Percentiles rank a stretch among this genome's conserved stretches.
phyloP scores from a whole-genome alignment of 1,140 invertebrate species.

The Pissodes strobi region DNA sequence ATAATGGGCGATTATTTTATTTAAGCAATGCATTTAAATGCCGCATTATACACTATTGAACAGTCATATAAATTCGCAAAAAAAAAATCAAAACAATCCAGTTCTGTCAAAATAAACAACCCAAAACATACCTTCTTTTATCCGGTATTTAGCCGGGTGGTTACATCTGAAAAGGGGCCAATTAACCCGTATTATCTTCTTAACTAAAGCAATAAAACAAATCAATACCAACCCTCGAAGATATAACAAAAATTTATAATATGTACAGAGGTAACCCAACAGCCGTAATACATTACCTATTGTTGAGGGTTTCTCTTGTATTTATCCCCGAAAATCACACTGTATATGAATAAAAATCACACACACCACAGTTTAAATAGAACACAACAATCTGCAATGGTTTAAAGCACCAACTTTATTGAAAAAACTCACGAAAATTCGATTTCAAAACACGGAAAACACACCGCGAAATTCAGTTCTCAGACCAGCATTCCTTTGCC shows the following conservation, averaged over 20 bases:
- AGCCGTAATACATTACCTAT: constrained; percentile 20
- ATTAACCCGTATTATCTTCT: constrained; percentile 6
- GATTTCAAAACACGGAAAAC: constrained; percentile 32
- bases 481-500: constrained; percentile 51
- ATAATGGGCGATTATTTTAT: too few species aligned
- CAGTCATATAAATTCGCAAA: too few species aligned
- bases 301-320: constrained; percentile 4
- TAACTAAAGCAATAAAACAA: constrained; percentile 14
- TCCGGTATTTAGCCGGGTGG: background rate
- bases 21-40: too few species aligned
- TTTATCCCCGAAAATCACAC: constrained; percentile 19
- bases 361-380: constrained; percentile 7
- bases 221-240: constrained; percentile 1
- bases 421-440: constrained; percentile 18
- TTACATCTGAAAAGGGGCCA: background rate
- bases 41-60: too few species aligned
- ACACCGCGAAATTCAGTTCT: constrained; percentile 41
- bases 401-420: constrained; percentile 9
- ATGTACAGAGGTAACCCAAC: constrained; percentile 24
- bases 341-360: constrained; percentile 26
- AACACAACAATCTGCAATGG: background rate
- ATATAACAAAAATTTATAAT: constrained; percentile 17
- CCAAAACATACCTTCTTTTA: constrained; percentile 1
- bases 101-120: constrained; percentile 21
- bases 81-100: too few species aligned